A percentile compares a stretch with the other conserved stretches of the same genome.
Evolutionary conservation across 2,113 vertebrate species (phyloP).

Genomic region (Erythrocercus mccallii): DNA sequence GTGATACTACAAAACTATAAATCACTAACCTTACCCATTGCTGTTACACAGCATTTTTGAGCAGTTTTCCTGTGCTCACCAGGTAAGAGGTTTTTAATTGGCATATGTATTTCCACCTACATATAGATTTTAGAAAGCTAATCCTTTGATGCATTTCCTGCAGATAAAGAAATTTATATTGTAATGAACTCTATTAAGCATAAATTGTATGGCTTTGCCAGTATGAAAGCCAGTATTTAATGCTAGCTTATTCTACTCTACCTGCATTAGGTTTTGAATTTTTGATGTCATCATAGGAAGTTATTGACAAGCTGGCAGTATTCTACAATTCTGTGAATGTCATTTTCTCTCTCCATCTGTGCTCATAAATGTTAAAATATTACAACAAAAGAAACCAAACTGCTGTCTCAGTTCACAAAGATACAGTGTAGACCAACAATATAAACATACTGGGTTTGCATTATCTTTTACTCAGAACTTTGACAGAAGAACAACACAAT

Average conservation of each 20-base stretch:
- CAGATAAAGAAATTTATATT: conserved; percentile 33
- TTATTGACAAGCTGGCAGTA: conserved; percentile 27
- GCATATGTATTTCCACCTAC: neutral
- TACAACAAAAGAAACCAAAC: neutral
- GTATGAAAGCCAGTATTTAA: conserved; percentile 34
- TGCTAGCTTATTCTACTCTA: neutral
- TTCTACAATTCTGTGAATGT: conserved; percentile 1
- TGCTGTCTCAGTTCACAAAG: neutral
- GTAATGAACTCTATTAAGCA: neutral
- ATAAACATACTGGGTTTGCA: neutral
- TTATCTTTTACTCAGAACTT: neutral
- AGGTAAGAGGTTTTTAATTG: neutral
- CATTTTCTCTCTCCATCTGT: neutral
- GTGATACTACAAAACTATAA: neutral
- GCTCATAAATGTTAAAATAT: conserved; percentile 9
- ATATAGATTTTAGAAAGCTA: conserved; percentile 30
- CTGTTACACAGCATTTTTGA: neutral
- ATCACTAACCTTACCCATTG: neutral
- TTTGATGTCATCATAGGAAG: conserved; percentile 38
- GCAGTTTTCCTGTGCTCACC: neutral
- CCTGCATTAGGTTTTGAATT: conserved; percentile 19
- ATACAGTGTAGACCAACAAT: neutral
- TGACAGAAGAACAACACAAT: neutral
- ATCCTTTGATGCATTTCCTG: conserved; percentile 46
- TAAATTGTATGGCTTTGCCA: neutral